These are phyloP conservation scores for Gymnoscopelus microlampas DNA, from an alignment of 2,797 vertebrate species.

Conservation along the genomic window DNA sequence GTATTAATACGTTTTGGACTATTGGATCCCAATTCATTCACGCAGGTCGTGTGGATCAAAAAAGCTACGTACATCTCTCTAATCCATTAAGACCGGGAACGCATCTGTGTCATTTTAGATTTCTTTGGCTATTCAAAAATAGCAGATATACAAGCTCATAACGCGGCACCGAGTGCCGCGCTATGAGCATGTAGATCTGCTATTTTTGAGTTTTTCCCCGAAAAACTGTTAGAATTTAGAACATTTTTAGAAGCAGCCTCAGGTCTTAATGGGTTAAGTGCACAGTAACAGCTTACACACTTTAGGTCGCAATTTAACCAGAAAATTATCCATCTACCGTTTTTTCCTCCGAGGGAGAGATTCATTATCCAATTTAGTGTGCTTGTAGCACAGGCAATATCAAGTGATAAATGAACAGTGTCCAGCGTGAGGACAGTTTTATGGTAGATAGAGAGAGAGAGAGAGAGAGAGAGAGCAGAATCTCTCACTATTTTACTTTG, in stretches of 20 bases:
- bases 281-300: constrained; percentile 43
- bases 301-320: constrained; percentile 61
- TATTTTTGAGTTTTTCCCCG: no score
- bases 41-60: constrained; percentile 38
- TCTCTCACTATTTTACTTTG: constrained; percentile 36
- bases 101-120: no score
- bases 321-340: constrained; percentile 66
- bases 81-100: no score
- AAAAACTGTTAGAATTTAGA: no score
- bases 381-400: constrained; percentile 52
- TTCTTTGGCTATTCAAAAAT: no score
- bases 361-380: constrained; percentile 72
- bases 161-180: no score
- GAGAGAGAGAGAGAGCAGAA: constrained; percentile 14
- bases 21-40: constrained; percentile 43
- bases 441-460: constrained; percentile 35
- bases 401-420: constrained; percentile 64
- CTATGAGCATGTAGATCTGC: no score
- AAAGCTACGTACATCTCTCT: constrained; percentile 56
- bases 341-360: constrained; percentile 55
- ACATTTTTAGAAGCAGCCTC: no score
- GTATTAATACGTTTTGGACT: neutral
- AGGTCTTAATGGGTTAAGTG: constrained; percentile 8
- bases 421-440: constrained; percentile 59
- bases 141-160: no score